These are phyloP conservation scores for Stigmatopora argus DNA, from an alignment of 2,113 vertebrate species.

Conservation along the genomic window DNA sequence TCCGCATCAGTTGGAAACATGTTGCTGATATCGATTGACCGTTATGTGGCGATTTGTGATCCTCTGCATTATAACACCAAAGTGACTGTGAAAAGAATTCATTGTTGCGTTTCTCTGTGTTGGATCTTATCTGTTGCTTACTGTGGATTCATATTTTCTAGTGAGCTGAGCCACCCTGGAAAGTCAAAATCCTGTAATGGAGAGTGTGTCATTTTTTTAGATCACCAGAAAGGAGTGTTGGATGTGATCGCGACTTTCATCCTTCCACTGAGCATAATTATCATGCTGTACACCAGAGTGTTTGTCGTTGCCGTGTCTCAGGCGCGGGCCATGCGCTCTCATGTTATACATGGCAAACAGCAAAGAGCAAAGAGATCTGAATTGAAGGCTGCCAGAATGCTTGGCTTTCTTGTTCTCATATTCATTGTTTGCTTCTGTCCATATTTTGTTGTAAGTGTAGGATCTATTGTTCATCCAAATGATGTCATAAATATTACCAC, in stretches of 20 bases:
- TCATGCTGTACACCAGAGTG: slow-evolving; percentile 41
- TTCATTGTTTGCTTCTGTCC: slow-evolving; percentile 49
- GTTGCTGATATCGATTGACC: background rate
- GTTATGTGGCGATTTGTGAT: background rate
- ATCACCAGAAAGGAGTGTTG: slow-evolving; percentile 12
- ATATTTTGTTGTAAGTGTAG: slow-evolving; percentile 29
- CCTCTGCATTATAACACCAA: background rate
- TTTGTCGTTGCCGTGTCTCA: slow-evolving; percentile 53
- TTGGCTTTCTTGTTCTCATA: slow-evolving; percentile 42
- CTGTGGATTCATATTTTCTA: slow-evolving; percentile 12
- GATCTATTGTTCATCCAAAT: slow-evolving; percentile 7
- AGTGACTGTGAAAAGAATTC: slow-evolving; percentile 1
- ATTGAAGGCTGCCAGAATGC: background rate
- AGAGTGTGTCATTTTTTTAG: too few species aligned
- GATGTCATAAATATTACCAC: background rate
- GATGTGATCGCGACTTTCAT: slow-evolving; percentile 50
- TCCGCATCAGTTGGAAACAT: slow-evolving; percentile 10
- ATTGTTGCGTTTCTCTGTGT: background rate
- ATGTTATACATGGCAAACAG: background rate
- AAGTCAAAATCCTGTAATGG: too few species aligned
- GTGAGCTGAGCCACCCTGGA: too few species aligned
- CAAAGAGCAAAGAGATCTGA: background rate
- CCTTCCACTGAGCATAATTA: slow-evolving; percentile 2
- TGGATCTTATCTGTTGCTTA: slow-evolving; percentile 19
- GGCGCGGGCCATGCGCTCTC: slow-evolving; percentile 16